Evolutionary conservation across 1,140 invertebrate genomes (phyloP), one percentile per base, ranked within the genome.

Genomic region (Helicoverpa zea): DNA sequence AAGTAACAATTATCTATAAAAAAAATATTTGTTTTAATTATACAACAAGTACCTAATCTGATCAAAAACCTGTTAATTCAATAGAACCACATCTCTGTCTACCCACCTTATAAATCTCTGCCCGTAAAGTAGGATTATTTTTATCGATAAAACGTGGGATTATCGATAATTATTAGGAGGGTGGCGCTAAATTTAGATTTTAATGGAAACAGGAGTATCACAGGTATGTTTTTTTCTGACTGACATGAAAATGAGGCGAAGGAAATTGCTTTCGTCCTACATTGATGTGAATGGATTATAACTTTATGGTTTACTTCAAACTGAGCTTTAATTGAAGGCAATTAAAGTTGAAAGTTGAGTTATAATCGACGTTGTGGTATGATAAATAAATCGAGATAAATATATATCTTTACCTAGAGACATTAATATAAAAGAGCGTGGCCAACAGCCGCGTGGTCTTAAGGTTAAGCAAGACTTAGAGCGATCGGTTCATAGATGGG

Each of bases 1-100:
- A n/a, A n/a, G n/a, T n/a, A n/a, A n/a, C n/a, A n/a, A n/a, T n/a
- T n/a, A n/a, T n/a, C n/a, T n/a, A n/a, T n/a, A 16, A n/a, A 35
- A 43, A n/a, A 14, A 43, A 0, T 14, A 12, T 43, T n/a, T 64
- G 43, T 43, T 7, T 47, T 66, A 1, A 0, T 47, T 2, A 30
- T n/a, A 51, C 58, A 18, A 35, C 29, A 23, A 54, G n/a, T n/a
- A n/a, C n/a, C 3, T 7, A 59, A 72, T 11, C 70, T 86, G 85
- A 88, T 89, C 85, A 82, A 86, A 87, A 89, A 87, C 83, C 85
- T 81, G 75, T 86, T 84, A 86, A 84, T 84, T 80, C 83, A 80
- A 82, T 86, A 83, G 83, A 81, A 86, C 64, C 81, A 80, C 73
- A 72, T 74, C 75, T 76, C 74, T 78, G 56, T 82, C 82, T 83